phyloP scores from a whole-genome alignment of 2,113 vertebrate genomes.

The Gobiocypris rarus region DNA sequence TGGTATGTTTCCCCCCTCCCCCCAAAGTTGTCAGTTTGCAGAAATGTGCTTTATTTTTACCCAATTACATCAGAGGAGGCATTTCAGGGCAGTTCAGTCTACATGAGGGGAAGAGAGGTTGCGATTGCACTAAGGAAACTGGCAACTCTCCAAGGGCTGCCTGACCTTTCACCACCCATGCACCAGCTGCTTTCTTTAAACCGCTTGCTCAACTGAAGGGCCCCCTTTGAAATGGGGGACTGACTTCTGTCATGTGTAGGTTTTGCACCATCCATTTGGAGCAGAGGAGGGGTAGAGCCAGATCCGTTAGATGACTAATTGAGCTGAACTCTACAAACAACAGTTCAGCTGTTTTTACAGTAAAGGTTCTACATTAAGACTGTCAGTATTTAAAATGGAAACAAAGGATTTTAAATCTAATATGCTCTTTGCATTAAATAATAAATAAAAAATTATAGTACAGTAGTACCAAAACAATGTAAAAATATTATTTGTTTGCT shows the following conservation, averaged over 20 bases:
- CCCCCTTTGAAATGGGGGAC: constrained; percentile 48
- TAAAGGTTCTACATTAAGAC: neutral
- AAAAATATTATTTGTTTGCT: neutral
- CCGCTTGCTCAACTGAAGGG: constrained; percentile 73
- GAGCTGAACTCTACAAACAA: neutral
- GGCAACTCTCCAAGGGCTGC: constrained; percentile 32
- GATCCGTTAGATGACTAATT: constrained; percentile 18
- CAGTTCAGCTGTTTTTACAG: neutral
- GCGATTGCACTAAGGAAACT: constrained; percentile 45
- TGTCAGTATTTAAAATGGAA: neutral
- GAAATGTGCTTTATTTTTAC: neutral
- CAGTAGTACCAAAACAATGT: neutral
- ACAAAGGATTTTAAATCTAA: neutral
- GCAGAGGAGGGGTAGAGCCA: constrained; percentile 1
- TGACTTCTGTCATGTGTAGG: constrained; percentile 42
- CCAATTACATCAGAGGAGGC: neutral
- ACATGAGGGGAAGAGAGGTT: constrained; percentile 42
- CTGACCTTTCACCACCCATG: constrained; percentile 70
- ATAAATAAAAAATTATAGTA: too few relatives aligned
- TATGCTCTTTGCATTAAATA: too few relatives aligned
- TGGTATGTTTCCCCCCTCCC: neutral
- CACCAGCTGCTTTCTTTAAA: constrained; percentile 80
- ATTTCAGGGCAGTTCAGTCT: constrained; percentile 15
- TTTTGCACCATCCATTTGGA: constrained; percentile 23
- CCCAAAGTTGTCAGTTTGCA: neutral